A percentile compares a stretch with the other conserved stretches of the same genome.
phyloP scores from a whole-genome alignment of 2,888 invertebrate species.

The Tipula lateralis region DNA sequence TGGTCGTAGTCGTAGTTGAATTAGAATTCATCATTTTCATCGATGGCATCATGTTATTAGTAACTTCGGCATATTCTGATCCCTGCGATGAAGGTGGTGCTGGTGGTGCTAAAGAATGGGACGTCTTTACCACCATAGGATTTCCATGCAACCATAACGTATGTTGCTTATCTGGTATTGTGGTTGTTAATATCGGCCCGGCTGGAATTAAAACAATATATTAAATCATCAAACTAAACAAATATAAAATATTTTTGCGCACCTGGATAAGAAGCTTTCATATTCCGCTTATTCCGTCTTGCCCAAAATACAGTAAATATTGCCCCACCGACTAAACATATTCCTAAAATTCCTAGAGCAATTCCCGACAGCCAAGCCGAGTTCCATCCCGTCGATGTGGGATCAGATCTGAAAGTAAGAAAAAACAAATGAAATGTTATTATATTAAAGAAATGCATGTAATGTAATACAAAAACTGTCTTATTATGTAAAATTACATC shows the following conservation, averaged over 20 bases:
- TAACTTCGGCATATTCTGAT: conserved; percentile 39
- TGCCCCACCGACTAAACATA: conserved; percentile 39
- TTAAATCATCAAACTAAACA: neutral
- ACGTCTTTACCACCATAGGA: conserved; percentile 39
- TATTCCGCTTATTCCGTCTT: conserved; percentile 38
- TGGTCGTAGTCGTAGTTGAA: neutral
- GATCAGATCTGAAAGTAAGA: conserved; percentile 38
- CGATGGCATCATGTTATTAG: conserved; percentile 32
- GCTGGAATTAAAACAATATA: neutral
- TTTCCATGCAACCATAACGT: conserved; percentile 40
- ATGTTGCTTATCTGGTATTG: conserved; percentile 39
- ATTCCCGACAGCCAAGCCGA: conserved; percentile 40
- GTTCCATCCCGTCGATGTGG: conserved; percentile 38
- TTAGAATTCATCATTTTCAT: neutral
- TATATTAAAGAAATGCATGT: neutral
- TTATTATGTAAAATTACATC: neutral
- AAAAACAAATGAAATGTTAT: neutral
- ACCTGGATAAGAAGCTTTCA: conserved; percentile 40
- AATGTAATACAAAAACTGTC: neutral
- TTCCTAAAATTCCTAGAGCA: conserved; percentile 37
- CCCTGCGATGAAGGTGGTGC: conserved; percentile 36
- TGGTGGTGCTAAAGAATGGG: conserved; percentile 38
- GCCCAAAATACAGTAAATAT: conserved; percentile 40
- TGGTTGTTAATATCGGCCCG: conserved; percentile 36
- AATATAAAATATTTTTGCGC: neutral